Conservation (phyloP, 2,113 vertebrate genomes). For the Anarhynchus alexandrinus region DNA sequence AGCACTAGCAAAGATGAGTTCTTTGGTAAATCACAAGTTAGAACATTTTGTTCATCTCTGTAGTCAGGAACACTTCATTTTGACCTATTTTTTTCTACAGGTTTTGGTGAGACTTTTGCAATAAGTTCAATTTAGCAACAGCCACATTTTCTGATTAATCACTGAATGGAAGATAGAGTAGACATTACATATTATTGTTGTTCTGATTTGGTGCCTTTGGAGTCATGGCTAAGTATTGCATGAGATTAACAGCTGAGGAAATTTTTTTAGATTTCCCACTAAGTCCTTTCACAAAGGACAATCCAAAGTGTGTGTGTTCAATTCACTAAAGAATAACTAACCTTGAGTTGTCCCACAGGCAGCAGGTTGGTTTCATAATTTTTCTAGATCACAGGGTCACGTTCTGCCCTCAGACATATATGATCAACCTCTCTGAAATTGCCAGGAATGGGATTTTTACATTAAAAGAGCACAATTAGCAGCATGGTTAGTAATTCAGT, state of each 20-base stretch:
- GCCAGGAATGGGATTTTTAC: neutral
- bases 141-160: neutral
- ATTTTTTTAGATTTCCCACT: neutral
- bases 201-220: neutral
- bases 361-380: neutral
- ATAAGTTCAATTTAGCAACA: neutral
- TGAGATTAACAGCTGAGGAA: neutral
- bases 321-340: neutral
- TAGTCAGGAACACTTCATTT: neutral
- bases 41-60: neutral
- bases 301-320: neutral
- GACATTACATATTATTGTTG: neutral
- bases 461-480: neutral
- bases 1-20: neutral
- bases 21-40: neutral
- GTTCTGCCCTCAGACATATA: neutral
- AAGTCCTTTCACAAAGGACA: neutral
- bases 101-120: neutral
- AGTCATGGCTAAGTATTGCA: neutral
- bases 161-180: neutral
- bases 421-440: neutral
- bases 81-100: neutral
- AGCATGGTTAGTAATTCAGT: neutral
- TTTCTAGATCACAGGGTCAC: neutral
- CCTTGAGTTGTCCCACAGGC: no score